These are phyloP conservation scores for Aphelenchoides avenae DNA, from an alignment of 1,140 invertebrate genomes.

Conservation along the genomic window DNA sequence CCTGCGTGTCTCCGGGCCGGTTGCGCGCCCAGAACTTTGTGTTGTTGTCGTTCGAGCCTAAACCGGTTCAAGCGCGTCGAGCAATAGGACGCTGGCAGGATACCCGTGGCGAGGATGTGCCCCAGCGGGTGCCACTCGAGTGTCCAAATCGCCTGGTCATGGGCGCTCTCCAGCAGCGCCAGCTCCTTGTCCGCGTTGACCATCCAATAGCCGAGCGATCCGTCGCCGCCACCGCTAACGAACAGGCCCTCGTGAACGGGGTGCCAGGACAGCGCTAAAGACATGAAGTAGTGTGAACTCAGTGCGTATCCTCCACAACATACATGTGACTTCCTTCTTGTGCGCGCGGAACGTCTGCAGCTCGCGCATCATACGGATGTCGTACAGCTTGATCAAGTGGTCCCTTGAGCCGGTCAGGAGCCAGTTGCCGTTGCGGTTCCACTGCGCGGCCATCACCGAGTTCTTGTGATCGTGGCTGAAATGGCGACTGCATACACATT, in stretches of 20 bases:
- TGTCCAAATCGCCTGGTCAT: constrained; percentile 94
- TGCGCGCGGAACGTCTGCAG: constrained; percentile 95
- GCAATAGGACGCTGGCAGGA: not conserved
- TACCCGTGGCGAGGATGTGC: constrained; percentile 85
- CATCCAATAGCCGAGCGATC: constrained; percentile 65
- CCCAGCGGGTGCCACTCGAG: constrained; percentile 97
- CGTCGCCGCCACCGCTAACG: constrained; percentile 92
- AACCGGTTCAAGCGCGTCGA: not conserved
- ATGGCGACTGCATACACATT: constrained; percentile 32
- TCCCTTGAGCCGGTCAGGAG: constrained; percentile 91
- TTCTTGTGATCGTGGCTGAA: constrained; percentile 94
- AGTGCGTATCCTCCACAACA: constrained; percentile 71
- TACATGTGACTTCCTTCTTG: constrained; percentile 92
- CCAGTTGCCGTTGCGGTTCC: constrained; percentile 99
- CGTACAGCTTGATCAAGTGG: constrained; percentile 95
- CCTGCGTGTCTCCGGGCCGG: constrained; percentile 92
- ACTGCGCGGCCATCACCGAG: constrained; percentile 96
- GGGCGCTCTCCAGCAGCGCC: constrained; percentile 91
- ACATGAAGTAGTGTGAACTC: constrained; percentile 14
- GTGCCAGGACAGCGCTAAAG: constrained; percentile 81
- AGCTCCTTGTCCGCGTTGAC: constrained; percentile 69
- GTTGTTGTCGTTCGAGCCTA: constrained; percentile 59
- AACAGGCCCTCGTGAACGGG: constrained; percentile 93
- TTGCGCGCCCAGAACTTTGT: constrained; percentile 97
- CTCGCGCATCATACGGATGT: constrained; percentile 79